Percentiles rank a stretch among this genome's conserved stretches.
phyloP scores from a whole-genome alignment of 1,140 invertebrate genomes.

The Pogonognathellus flavescens region DNA sequence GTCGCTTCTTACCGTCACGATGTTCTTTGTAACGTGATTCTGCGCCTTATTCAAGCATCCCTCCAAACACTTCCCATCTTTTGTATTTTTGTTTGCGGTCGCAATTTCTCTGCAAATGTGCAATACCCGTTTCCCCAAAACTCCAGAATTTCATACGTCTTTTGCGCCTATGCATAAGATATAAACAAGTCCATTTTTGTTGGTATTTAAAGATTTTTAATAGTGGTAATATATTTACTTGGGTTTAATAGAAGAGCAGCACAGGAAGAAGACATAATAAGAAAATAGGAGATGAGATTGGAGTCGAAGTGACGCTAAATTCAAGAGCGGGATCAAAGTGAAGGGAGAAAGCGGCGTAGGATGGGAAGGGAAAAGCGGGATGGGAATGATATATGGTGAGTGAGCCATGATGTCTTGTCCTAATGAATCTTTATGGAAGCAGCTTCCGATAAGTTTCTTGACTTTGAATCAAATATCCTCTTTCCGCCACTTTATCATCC shows the following conservation, averaged over 20 bases:
- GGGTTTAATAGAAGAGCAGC: neutral
- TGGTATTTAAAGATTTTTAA: neutral
- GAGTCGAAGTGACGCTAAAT: neutral
- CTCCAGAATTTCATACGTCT: too few species aligned
- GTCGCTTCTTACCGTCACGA: neutral
- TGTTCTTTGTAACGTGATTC: neutral
- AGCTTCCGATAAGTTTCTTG: slow-evolving; percentile 20
- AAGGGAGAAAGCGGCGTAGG: neutral
- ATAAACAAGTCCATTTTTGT: neutral
- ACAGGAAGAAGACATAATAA: neutral
- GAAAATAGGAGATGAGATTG: slow-evolving; percentile 6
- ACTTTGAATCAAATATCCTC: slow-evolving; percentile 26
- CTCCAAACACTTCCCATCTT: too few species aligned
- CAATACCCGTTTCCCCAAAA: too few species aligned
- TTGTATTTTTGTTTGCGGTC: too few species aligned
- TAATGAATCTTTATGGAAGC: slow-evolving; percentile 33
- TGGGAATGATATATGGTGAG: slow-evolving; percentile 33
- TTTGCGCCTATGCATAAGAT: neutral
- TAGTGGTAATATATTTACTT: neutral
- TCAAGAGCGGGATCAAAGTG: slow-evolving; percentile 26
- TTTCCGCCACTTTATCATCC: slow-evolving; percentile 33
- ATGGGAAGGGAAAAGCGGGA: slow-evolving; percentile 3
- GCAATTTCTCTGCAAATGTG: too few species aligned
- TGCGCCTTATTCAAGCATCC: neutral
- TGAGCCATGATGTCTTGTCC: slow-evolving; percentile 38